These are phyloP conservation scores for Catagonus wagneri DNA, from an alignment of 2,113 vertebrate genomes.

Conservation along the genomic window DNA sequence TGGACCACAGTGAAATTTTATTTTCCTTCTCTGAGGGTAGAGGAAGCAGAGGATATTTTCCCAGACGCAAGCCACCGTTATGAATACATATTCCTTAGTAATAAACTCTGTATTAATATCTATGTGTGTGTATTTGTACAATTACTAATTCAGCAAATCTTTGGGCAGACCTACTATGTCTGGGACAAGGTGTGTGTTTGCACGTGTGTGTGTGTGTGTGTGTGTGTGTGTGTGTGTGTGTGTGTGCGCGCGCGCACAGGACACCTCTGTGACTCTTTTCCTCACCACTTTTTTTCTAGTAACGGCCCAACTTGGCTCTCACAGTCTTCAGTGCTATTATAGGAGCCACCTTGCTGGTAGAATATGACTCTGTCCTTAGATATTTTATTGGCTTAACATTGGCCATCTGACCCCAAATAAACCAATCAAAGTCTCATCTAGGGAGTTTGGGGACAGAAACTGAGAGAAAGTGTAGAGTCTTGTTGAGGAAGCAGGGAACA, in stretches of 20 bases:
- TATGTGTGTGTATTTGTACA: background rate
- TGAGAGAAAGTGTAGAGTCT: background rate
- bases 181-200: background rate
- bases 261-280: background rate
- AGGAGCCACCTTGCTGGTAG: background rate
- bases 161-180: background rate
- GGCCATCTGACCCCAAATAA: background rate
- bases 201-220: too few relatives aligned
- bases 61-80: conserved; percentile 49
- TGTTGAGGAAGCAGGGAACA: background rate
- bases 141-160: background rate
- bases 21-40: background rate
- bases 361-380: background rate
- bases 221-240: too few relatives aligned
- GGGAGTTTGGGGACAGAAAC: background rate
- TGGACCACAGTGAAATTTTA: conserved; percentile 75
- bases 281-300: background rate
- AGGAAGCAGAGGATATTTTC: background rate
- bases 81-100: background rate
- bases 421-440: background rate
- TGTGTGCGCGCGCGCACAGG: rapidly evolving
- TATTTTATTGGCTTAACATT: background rate
- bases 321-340: background rate
- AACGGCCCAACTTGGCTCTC: rapidly evolving
- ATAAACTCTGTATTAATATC: background rate